Evolutionary conservation across 2,888 invertebrate species (phyloP).

Genomic region (Ennomos erosarius): DNA sequence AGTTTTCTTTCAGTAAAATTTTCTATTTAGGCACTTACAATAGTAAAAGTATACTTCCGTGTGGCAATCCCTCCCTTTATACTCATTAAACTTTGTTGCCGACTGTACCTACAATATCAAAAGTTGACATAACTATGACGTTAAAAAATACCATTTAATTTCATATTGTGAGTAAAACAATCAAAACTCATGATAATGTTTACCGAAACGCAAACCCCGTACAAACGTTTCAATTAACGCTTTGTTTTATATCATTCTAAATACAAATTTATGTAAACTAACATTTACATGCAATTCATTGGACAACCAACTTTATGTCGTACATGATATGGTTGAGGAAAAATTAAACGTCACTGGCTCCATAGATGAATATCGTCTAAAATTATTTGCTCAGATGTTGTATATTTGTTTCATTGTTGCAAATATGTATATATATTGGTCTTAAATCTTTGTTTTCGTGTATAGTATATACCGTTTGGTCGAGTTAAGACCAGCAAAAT

Average conservation of each 20-base stretch:
- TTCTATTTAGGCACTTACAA: no score
- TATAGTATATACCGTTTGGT: constrained; percentile 81
- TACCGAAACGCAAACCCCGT: constrained; percentile 45
- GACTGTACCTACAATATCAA: no score
- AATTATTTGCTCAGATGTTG: constrained; percentile 63
- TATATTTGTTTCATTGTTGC: constrained; percentile 52
- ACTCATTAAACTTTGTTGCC: no score
- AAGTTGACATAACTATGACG: constrained; percentile 58
- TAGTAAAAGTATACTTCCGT: no score
- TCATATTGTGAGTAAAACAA: constrained; percentile 57
- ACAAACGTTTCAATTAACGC: constrained; percentile 64
- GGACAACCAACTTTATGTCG: constrained; percentile 28
- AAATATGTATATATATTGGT: constrained; percentile 70
- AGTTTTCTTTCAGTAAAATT: no score
- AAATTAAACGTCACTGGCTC: constrained; percentile 6
- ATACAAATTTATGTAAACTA: constrained; percentile 31
- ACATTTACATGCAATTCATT: constrained; percentile 7
- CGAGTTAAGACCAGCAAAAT: constrained; percentile 67
- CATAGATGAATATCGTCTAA: constrained; percentile 37
- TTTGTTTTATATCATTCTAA: constrained; percentile 55
- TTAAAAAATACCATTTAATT: constrained; percentile 58
- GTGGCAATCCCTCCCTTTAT: no score
- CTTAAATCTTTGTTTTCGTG: constrained; percentile 48
- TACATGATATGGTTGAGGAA: background rate
- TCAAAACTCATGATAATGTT: constrained; percentile 53